These are phyloP conservation scores for Phyllotreta cruciferae DNA, from an alignment of 2,888 invertebrate genomes.

Conservation along the genomic window DNA sequence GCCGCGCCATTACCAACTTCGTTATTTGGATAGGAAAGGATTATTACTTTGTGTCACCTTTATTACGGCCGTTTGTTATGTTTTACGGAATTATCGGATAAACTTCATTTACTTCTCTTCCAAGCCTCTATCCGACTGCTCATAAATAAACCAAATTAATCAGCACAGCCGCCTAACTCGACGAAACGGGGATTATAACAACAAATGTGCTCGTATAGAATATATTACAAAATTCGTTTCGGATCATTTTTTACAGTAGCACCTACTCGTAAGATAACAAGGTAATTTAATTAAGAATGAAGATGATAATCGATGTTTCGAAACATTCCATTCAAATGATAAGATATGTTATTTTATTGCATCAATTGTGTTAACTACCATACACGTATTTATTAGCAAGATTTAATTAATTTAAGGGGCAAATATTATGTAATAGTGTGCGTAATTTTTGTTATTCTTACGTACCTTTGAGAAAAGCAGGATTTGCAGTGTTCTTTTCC, in stretches of 20 bases:
- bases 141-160: slow-evolving; percentile 9
- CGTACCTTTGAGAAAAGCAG: slow-evolving; percentile 67
- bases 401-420: not conserved
- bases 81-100: slow-evolving; percentile 10
- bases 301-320: too few relatives aligned
- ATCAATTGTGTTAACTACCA: too few relatives aligned
- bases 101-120: slow-evolving; percentile 10
- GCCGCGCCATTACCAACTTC: slow-evolving; percentile 1
- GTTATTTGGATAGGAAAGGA: slow-evolving; percentile 1
- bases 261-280: too few relatives aligned
- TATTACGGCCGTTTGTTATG: slow-evolving; percentile 4
- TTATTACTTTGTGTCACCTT: slow-evolving; percentile 9
- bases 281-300: too few relatives aligned
- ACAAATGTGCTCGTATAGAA: too few relatives aligned
- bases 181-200: too few relatives aligned
- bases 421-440: too few relatives aligned
- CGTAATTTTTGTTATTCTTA: slow-evolving; percentile 1
- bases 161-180: not conserved
- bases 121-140: not conserved
- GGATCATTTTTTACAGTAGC: too few relatives aligned
- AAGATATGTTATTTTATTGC: not conserved
- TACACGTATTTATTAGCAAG: not conserved
- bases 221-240: too few relatives aligned
- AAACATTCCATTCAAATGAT: too few relatives aligned
- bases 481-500: slow-evolving; percentile 66